Evolutionary conservation across 1,140 invertebrate genomes (phyloP).

Genomic region (Cataglyphis hispanica): DNA sequence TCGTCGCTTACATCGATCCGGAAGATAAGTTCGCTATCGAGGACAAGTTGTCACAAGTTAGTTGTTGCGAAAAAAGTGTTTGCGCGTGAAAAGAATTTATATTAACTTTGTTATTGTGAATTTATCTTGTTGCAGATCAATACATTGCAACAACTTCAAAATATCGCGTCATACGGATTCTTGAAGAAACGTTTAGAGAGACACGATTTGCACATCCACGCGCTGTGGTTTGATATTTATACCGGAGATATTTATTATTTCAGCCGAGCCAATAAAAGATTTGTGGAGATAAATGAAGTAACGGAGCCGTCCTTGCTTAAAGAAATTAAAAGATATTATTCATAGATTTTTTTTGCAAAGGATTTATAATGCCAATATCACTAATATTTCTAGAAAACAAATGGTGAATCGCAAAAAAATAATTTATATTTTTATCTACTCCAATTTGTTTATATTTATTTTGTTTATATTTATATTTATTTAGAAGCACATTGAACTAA

Average conservation of each 20-base stretch:
- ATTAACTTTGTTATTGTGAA: neutral
- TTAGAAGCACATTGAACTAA: conserved; percentile 17
- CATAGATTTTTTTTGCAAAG: conserved; percentile 81
- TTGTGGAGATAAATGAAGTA: conserved; percentile 94
- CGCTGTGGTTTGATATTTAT: conserved; percentile 99
- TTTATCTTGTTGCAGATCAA: conserved; percentile 90
- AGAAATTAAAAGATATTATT: conserved; percentile 94
- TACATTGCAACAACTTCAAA: conserved; percentile 97
- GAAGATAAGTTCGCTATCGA: conserved; percentile 95
- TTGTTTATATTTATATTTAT: conserved; percentile 6
- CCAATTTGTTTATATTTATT: neutral
- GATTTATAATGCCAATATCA: neutral
- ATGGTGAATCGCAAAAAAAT: neutral
- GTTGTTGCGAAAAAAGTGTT: conserved; percentile 13
- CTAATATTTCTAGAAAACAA: neutral
- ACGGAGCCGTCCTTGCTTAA: conserved; percentile 91
- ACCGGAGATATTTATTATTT: conserved; percentile 98
- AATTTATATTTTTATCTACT: conserved; percentile 25
- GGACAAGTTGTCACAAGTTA: conserved; percentile 97
- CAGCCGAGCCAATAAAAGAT: conserved; percentile 93
- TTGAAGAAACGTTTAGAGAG: conserved; percentile 93
- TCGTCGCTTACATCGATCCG: conserved; percentile 97
- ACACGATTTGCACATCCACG: conserved; percentile 95
- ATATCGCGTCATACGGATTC: conserved; percentile 97
- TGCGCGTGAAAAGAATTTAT: too few relatives aligned